Conservation (phyloP, 2,888 invertebrate species). For the Drosophila anceps region DNA sequence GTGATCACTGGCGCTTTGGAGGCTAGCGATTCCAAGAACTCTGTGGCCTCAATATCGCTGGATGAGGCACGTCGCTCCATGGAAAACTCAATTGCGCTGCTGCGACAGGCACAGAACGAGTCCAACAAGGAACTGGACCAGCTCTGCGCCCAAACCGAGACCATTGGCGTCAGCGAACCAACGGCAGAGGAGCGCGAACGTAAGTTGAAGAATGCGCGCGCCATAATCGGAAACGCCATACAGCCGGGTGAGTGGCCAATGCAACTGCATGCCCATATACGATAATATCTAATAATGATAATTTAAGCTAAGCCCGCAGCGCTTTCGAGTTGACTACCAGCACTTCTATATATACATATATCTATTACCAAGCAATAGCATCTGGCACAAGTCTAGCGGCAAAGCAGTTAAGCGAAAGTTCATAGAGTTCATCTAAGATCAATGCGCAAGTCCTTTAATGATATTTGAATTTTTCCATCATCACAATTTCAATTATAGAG, state of each 20-base stretch:
- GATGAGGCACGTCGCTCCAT: slow-evolving; percentile 87
- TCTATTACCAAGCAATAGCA: slow-evolving; percentile 47
- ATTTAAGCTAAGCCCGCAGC: slow-evolving; percentile 72
- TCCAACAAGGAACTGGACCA: slow-evolving; percentile 85
- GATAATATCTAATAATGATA: slow-evolving; percentile 34
- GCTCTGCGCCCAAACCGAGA: slow-evolving; percentile 84
- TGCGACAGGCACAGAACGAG: slow-evolving; percentile 86
- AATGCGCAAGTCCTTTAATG: background rate
- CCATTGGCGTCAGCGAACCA: slow-evolving; percentile 81
- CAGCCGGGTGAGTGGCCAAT: slow-evolving; percentile 84
- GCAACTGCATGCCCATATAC: slow-evolving; percentile 31
- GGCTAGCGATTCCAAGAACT: slow-evolving; percentile 87
- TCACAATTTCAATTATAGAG: background rate
- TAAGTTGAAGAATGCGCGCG: slow-evolving; percentile 89
- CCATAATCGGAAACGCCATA: slow-evolving; percentile 90
- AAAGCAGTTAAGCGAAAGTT: slow-evolving; percentile 24
- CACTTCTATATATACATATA: slow-evolving; percentile 43
- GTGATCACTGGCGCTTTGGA: slow-evolving; percentile 64
- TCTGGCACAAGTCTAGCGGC: slow-evolving; percentile 45
- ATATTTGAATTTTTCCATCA: background rate
- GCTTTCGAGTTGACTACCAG: slow-evolving; percentile 78
- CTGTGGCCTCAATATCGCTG: slow-evolving; percentile 86
- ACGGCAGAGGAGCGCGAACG: slow-evolving; percentile 85
- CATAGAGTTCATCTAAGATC: background rate
- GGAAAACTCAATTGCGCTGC: slow-evolving; percentile 88